A percentile compares a stretch with the other conserved stretches of the same genome.
These are phyloP conservation scores for Drosophila dunni DNA, from an alignment of 1,140 invertebrate genomes.

Conservation along the genomic window DNA sequence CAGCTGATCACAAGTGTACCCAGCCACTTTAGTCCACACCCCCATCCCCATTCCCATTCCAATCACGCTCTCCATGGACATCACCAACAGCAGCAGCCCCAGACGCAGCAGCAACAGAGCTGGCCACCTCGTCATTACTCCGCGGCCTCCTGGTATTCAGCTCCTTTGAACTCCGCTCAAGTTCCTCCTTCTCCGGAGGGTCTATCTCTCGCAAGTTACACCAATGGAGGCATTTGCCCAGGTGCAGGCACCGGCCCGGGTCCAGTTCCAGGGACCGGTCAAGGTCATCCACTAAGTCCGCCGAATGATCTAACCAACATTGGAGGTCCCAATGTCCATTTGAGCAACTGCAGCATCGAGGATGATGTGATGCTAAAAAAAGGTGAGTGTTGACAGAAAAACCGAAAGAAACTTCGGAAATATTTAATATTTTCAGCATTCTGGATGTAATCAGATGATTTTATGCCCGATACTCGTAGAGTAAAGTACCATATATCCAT, in stretches of 20 bases:
- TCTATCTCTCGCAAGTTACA: conserved; percentile 24
- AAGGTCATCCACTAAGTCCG: conserved; percentile 63
- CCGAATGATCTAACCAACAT: conserved; percentile 42
- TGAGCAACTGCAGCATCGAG: conserved; percentile 44
- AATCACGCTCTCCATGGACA: conserved; percentile 33
- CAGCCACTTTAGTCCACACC: conserved; percentile 46
- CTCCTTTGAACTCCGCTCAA: conserved; percentile 51
- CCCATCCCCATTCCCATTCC: conserved; percentile 15
- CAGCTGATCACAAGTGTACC: conserved; percentile 43
- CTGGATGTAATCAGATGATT: too few species aligned
- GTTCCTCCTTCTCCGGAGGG: conserved; percentile 34
- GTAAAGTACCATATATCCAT: too few species aligned
- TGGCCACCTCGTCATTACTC: conserved; percentile 75
- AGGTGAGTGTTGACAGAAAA: conserved; percentile 46
- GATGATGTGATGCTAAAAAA: conserved; percentile 77
- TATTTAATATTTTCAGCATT: too few species aligned
- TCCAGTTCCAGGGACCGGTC: conserved; percentile 15
- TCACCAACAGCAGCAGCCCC: conserved; percentile 30
- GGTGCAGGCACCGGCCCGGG: neutral
- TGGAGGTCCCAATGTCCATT: conserved; percentile 20
- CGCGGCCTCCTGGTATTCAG: conserved; percentile 74
- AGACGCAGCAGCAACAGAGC: conserved; percentile 39
- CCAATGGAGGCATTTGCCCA: neutral
- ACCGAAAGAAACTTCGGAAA: too few species aligned
- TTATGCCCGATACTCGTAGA: too few species aligned